Percentiles rank a stretch among this genome's conserved stretches.
These are phyloP conservation scores for Dipodomys spectabilis DNA, from an alignment of 2,113 vertebrate species.

Conservation along the genomic window DNA sequence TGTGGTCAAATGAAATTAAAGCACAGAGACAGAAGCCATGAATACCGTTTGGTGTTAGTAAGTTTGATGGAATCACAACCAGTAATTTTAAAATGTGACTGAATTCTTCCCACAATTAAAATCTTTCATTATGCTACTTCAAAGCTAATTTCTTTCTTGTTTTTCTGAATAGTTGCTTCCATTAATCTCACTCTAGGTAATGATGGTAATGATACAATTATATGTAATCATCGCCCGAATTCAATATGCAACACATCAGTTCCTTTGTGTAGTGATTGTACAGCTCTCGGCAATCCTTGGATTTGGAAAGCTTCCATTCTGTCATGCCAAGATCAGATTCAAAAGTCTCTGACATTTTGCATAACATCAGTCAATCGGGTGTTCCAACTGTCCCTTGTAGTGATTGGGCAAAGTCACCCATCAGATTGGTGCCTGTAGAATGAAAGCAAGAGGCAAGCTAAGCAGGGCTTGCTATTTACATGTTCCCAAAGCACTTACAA, in stretches of 20 bases:
- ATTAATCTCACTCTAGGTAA: conserved; percentile 86
- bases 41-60: conserved; percentile 44
- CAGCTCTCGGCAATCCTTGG: conserved; percentile 63
- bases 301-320: conserved; percentile 76
- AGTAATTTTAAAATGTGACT: conserved; percentile 80
- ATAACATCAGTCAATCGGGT: conserved; percentile 70
- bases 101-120: conserved; percentile 82
- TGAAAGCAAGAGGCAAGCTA: neutral
- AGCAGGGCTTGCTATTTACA: neutral
- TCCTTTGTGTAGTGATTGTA: conserved; percentile 78
- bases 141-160: conserved; percentile 83
- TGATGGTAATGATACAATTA: conserved; percentile 86
- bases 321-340: conserved; percentile 74
- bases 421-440: conserved; percentile 26
- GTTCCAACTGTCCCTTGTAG: conserved; percentile 63
- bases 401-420: conserved; percentile 47
- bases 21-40: neutral
- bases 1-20: conserved; percentile 57
- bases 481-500: neutral
- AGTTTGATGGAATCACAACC: conserved; percentile 73
- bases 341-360: conserved; percentile 79
- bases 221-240: conserved; percentile 82
- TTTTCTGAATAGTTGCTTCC: conserved; percentile 81
- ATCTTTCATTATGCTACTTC: conserved; percentile 82
- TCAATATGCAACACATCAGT: conserved; percentile 77